phyloP scores from a whole-genome alignment of 2,113 vertebrate species.

The Glaucidium brasilianum region DNA sequence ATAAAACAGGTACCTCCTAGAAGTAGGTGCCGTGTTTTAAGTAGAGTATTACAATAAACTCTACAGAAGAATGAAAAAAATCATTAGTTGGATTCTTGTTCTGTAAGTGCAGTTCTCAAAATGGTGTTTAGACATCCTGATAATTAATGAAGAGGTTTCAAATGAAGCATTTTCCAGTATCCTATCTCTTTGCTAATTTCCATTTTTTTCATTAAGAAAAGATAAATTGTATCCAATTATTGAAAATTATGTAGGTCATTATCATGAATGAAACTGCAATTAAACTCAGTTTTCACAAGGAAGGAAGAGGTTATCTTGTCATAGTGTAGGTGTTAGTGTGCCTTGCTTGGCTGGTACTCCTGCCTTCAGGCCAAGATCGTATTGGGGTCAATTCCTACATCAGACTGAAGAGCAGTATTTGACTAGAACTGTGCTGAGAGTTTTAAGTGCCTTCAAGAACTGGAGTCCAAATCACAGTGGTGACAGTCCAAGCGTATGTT shows the following conservation, averaged over 20 bases:
- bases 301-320: conserved; percentile 38
- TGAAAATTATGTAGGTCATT: conserved; percentile 66
- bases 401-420: neutral
- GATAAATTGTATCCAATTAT: conserved; percentile 60
- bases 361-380: neutral
- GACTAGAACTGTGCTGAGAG: neutral
- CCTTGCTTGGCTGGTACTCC: neutral
- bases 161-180: conserved; percentile 23
- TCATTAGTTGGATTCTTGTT: neutral
- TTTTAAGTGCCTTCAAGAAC: neutral
- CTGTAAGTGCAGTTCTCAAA: neutral
- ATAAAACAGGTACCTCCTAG: neutral
- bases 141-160: conserved; percentile 53
- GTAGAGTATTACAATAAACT: neutral
- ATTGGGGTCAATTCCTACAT: neutral
- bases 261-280: conserved; percentile 54
- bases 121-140: conserved; percentile 9
- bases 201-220: conserved; percentile 61
- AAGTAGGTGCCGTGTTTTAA: neutral
- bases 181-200: conserved; percentile 50
- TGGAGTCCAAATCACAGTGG: neutral
- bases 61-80: neutral
- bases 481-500: neutral
- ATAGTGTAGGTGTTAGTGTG: neutral
- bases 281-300: conserved; percentile 25